Evolutionary conservation across 1,140 invertebrate species (phyloP).

Genomic region (Drosophila parabipectinata): DNA sequence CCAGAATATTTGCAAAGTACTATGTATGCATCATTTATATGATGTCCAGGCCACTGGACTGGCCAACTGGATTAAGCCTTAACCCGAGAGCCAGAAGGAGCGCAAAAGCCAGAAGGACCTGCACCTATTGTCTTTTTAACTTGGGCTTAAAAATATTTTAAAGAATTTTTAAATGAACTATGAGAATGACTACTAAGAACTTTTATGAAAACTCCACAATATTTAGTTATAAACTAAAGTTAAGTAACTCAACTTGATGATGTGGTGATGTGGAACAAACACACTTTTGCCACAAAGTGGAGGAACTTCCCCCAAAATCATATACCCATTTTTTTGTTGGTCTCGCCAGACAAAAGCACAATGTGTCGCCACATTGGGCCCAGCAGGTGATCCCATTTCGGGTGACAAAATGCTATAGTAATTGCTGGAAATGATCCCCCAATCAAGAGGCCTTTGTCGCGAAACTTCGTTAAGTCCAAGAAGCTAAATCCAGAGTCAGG

Average conservation of each 20-base stretch:
- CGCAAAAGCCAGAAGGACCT: no score
- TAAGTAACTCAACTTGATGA: no score
- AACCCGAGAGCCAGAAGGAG: neutral
- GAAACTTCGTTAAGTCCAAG: conserved; percentile 57
- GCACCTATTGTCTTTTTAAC: no score
- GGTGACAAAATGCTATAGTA: conserved; percentile 72
- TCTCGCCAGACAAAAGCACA: conserved; percentile 46
- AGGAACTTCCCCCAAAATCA: neutral
- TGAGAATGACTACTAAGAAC: no score
- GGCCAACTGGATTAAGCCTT: conserved; percentile 1
- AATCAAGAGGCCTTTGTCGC: conserved; percentile 66
- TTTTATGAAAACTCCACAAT: no score
- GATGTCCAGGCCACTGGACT: neutral
- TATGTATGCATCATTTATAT: conserved; percentile 21
- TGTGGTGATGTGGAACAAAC: no score
- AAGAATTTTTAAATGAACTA: no score
- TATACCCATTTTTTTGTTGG: neutral
- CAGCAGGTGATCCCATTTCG: conserved; percentile 62
- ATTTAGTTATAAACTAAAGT: no score
- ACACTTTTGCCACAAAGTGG: neutral
- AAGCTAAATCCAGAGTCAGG: conserved; percentile 20
- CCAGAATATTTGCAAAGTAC: conserved; percentile 2
- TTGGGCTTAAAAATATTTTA: no score
- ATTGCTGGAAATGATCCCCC: conserved; percentile 62
- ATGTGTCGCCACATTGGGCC: conserved; percentile 29